These are phyloP conservation scores for Heterodera schachtii DNA, from an alignment of 1,140 invertebrate species.

Conservation along the genomic window DNA sequence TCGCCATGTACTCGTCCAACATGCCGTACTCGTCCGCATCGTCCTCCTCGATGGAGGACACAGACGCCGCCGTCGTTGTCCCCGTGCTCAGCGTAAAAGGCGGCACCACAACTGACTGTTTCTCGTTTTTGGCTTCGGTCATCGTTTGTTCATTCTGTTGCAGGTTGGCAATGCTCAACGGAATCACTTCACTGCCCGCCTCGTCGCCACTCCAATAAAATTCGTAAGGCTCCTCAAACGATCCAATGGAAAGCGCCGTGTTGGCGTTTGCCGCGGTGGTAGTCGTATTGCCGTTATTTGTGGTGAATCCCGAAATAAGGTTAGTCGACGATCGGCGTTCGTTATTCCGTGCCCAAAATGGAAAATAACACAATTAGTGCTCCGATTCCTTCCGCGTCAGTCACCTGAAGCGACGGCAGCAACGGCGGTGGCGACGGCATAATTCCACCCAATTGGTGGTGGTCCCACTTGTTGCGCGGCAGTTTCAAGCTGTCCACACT, in stretches of 20 bases:
- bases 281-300: conserved; percentile 9
- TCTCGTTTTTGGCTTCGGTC: not conserved
- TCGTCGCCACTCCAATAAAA: conserved; percentile 38
- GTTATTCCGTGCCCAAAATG: not conserved
- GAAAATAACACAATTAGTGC: too few species aligned
- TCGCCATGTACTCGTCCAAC: not conserved
- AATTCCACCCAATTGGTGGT: not conserved
- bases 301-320: not conserved
- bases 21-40: not conserved
- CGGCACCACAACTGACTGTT: not conserved
- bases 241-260: conserved; percentile 3
- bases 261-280: not conserved
- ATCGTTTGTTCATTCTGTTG: not conserved
- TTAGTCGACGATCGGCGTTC: not conserved
- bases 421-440: conserved; percentile 15
- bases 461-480: conserved; percentile 6
- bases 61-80: conserved; percentile 17
- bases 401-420: not conserved
- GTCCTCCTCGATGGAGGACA: conserved; percentile 25
- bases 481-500: not conserved
- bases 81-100: not conserved
- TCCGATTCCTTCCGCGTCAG: too few species aligned
- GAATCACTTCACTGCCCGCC: not conserved
- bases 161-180: not conserved
- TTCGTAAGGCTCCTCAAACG: conserved; percentile 36